A percentile compares a stretch with the other conserved stretches of the same genome.
Conservation (phyloP, 2,888 invertebrate genomes). For the Perizoma affinitatum region DNA sequence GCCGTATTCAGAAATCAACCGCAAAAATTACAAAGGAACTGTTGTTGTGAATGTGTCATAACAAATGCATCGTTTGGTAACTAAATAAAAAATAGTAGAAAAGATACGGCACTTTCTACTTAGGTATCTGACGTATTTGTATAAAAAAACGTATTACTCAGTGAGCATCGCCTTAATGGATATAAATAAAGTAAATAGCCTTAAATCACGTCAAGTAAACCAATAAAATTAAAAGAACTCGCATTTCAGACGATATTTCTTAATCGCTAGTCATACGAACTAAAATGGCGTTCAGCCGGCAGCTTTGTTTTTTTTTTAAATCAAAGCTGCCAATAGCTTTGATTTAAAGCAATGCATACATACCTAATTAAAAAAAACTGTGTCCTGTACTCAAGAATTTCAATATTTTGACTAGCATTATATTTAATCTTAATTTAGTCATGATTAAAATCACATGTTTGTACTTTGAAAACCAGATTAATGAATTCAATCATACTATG, state of each 20-base stretch:
- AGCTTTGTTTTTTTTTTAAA: too few relatives aligned
- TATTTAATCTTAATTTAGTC: too few relatives aligned
- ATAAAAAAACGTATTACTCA: neutral
- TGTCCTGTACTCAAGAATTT: too few relatives aligned
- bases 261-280: slow-evolving; percentile 30
- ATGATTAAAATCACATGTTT: slow-evolving; percentile 19
- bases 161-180: slow-evolving; percentile 15
- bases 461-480: slow-evolving; percentile 54
- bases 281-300: slow-evolving; percentile 35
- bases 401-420: too few relatives aligned
- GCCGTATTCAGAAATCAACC: slow-evolving; percentile 32
- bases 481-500: slow-evolving; percentile 53
- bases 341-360: slow-evolving; percentile 24
- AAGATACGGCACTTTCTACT: slow-evolving; percentile 2
- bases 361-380: neutral
- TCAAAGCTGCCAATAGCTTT: too few relatives aligned
- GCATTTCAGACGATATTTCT: slow-evolving; percentile 14
- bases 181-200: slow-evolving; percentile 27
- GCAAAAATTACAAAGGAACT: slow-evolving; percentile 27
- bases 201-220: slow-evolving; percentile 29
- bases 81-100: neutral
- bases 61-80: slow-evolving; percentile 20
- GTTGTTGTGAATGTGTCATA: neutral
- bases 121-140: neutral
- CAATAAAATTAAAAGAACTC: slow-evolving; percentile 21